Conservation (phyloP, 2,888 invertebrate species). For the Periphyllus acericola region DNA sequence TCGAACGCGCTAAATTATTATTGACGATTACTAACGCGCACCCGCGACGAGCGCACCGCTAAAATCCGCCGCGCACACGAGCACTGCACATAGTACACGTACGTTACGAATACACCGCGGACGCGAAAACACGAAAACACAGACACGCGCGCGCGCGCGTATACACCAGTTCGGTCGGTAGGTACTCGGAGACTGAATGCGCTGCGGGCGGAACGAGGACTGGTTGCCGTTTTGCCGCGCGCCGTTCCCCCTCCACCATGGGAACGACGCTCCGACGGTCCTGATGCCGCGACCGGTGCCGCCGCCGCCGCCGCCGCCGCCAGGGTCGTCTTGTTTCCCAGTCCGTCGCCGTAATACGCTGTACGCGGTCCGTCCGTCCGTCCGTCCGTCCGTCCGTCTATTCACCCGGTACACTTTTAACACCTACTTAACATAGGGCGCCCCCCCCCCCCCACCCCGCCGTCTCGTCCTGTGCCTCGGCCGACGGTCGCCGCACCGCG, state of each 20-base stretch:
- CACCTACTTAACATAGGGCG: slow-evolving; percentile 59
- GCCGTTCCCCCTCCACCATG: background rate
- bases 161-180: slow-evolving; percentile 24
- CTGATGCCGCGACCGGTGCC: background rate
- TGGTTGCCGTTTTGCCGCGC: slow-evolving; percentile 47
- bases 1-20: background rate
- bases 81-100: background rate
- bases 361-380: background rate
- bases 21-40: background rate
- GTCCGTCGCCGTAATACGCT: slow-evolving; percentile 9
- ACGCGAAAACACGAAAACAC: background rate
- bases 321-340: slow-evolving; percentile 61
- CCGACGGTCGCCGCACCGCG: background rate
- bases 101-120: background rate
- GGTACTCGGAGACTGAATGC: slow-evolving; percentile 54
- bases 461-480: background rate
- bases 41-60: background rate
- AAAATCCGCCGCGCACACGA: background rate
- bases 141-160: slow-evolving; percentile 39
- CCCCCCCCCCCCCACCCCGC: background rate
- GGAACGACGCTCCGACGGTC: background rate
- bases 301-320: slow-evolving; percentile 37
- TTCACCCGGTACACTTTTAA: slow-evolving; percentile 60
- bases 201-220: slow-evolving; percentile 54
- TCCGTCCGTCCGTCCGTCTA: slow-evolving; percentile 19